Evolutionary conservation across 2,888 invertebrate genomes (phyloP), one percentile per base, ranked within the genome.

Genomic region (Brachypalpus laphriformis): DNA sequence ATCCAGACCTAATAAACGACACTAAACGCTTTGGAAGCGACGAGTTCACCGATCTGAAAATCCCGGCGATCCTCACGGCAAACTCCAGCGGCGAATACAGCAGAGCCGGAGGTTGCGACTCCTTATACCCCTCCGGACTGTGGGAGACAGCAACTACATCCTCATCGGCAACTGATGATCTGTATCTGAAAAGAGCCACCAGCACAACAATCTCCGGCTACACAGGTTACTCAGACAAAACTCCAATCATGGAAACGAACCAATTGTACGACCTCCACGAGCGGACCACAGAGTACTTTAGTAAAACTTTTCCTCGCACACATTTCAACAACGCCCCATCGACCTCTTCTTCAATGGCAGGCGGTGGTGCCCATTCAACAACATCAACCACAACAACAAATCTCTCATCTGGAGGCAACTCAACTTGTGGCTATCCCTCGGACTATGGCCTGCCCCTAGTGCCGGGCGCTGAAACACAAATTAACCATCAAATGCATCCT

Each of bases 1-100:
- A 97, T 91, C 97, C 97, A 2, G 97, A 97, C 91, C 93, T 97
- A 87, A 97, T 97, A 89, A 96, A 96, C 89, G 97, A 97, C 89
- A 96, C 97, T 3, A 94, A 95, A 90, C 94, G 94, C 57, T 94
- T 94, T 78, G 95, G 94, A 82, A 93, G 93, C 81, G 93, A 92
- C 16, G 93, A 93, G 80, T 91, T 93, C 63, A 89, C 91, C 0
- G 91, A 92, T 42, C 87, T 91, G 1, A 90, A 90, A 45, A 89
- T 91, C 28, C 90, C 92, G 0, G 87, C 89, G 2, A 89, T 90
- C 31, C 80, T 91, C 7, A 93, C 93, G 83, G 93, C 93, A 5
- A 93, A 94, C 59, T 90, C 92, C 6, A 96, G 95, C 88, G 96
- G 96, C n/a, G 96, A 96, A 89, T 96, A 96, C 90, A 95, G 95